These are phyloP conservation scores for Trilocha varians DNA, from an alignment of 2,888 invertebrate species.

Conservation along the genomic window DNA sequence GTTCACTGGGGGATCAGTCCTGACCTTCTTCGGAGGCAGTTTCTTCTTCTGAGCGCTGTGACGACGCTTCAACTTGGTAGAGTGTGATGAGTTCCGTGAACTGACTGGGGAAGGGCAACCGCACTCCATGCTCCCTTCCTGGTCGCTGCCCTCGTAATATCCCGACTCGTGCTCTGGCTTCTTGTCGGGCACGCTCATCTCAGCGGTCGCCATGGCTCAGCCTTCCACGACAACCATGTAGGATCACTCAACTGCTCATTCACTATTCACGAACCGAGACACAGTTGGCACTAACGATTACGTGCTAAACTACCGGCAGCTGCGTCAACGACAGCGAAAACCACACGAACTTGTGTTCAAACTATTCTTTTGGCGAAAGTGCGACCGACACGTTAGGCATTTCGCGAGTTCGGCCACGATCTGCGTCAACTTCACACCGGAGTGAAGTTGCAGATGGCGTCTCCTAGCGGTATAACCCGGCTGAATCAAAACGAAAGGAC, in stretches of 20 bases:
- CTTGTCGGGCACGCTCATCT: slow-evolving; percentile 76
- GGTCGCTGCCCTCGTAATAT: slow-evolving; percentile 84
- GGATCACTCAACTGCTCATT: slow-evolving; percentile 26
- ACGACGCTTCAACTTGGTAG: slow-evolving; percentile 51
- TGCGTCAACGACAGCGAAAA: slow-evolving; percentile 14
- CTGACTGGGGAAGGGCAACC: slow-evolving; percentile 60
- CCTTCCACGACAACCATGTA: slow-evolving; percentile 57
- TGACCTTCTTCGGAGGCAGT: slow-evolving; percentile 43
- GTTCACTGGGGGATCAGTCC: slow-evolving; percentile 41
- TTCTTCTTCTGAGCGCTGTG: slow-evolving; percentile 56
- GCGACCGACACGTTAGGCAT: slow-evolving; percentile 61
- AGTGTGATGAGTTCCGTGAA: slow-evolving; percentile 62
- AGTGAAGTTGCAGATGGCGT: slow-evolving; percentile 47
- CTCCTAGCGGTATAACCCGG: slow-evolving; percentile 26
- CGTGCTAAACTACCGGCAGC: slow-evolving; percentile 7
- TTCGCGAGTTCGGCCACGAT: slow-evolving; percentile 43
- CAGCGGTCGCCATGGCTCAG: slow-evolving; percentile 67
- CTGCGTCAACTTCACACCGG: slow-evolving; percentile 43
- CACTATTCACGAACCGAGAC: slow-evolving; percentile 14
- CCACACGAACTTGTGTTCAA: slow-evolving; percentile 26
- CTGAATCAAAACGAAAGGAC: slow-evolving; percentile 23
- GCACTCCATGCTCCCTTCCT: slow-evolving; percentile 74
- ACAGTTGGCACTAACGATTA: slow-evolving; percentile 7
- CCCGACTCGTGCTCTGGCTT: slow-evolving; percentile 86
- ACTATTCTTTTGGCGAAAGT: slow-evolving; percentile 54